These are phyloP conservation scores for Drosophila repletoides DNA, from an alignment of 1,140 invertebrate species.

Conservation along the genomic window DNA sequence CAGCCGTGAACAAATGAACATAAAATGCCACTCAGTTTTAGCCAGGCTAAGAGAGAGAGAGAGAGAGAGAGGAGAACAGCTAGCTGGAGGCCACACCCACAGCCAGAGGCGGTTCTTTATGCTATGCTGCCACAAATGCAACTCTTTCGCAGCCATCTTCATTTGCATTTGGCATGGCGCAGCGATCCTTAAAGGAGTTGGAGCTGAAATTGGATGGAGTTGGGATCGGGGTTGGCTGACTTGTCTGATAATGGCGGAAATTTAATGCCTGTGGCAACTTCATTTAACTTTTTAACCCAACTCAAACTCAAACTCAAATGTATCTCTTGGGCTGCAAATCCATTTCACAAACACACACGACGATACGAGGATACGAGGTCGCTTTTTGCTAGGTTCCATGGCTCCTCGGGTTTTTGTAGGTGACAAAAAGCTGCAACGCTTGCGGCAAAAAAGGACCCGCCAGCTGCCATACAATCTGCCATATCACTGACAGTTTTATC, in stretches of 20 bases:
- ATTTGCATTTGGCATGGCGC: conserved; percentile 25
- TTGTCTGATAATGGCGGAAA: conserved; percentile 48
- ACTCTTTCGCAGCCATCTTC: conserved; percentile 27
- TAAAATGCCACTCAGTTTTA: conserved; percentile 76
- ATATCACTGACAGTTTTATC: conserved; percentile 82
- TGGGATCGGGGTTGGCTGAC: not conserved
- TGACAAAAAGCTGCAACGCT: conserved; percentile 23
- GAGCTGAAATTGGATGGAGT: not conserved
- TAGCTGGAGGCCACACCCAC: too few species aligned
- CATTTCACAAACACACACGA: conserved; percentile 15
- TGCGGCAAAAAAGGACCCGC: conserved; percentile 21
- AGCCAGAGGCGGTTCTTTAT: conserved; percentile 18
- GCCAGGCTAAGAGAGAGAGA: not conserved
- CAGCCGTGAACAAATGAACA: conserved; percentile 65
- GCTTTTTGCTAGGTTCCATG: conserved; percentile 22
- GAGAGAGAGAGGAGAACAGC: too few species aligned
- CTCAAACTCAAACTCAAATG: conserved; percentile 40
- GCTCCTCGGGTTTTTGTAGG: conserved; percentile 18
- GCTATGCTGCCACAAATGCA: conserved; percentile 43
- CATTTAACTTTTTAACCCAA: conserved; percentile 70
- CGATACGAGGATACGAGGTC: not conserved
- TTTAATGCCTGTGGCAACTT: conserved; percentile 74
- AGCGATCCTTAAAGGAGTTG: not conserved
- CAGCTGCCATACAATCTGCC: conserved; percentile 75
- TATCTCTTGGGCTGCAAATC: conserved; percentile 42